Evolutionary conservation across 1,140 invertebrate species (phyloP), one percentile per base, ranked within the genome.

Genomic region (Condylostylus longicornis): DNA sequence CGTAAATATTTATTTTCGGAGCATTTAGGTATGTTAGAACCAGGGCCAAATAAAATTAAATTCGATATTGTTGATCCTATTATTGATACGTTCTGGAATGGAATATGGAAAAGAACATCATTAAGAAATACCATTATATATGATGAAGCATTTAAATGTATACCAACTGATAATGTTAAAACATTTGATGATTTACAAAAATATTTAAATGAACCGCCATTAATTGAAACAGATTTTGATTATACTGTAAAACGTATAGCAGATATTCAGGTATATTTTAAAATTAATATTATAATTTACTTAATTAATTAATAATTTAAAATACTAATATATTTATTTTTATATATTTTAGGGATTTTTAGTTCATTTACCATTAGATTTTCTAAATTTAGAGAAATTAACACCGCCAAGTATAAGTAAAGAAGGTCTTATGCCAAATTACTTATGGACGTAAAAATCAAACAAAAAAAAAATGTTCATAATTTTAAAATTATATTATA

Each of bases 1-100:
- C 64, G 93, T 33, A 81, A 79, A 53, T 74, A 79, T 28, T 59
- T 97, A 15, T 94, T 98, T 59, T 71, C 77, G 42, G 93, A 98
- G 62, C 93, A 97, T 65, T 67, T 98, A 20, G 84, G 54, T 57
- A 69, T 2, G 49, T 40, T 78, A 27, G 71, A 68, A 4, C 54
- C 55, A 5, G 64, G 71, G 51, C 48, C 66, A 33, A 33, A 58
- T 40, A 32, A 61, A 39, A 43, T 62, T 2, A 55, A 68, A 5
- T 49, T 77, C 15, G 65, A 74, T 44, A 59, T 91, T 2, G 70
- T 69, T 20, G 87, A 93, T 63, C 81, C 82, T 0, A 68, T 82
- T 21, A 68, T 62, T 42, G 71, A 81, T 42, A 54, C 73, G 18
- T 89, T 95, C 62, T 94, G 84, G 55, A 75, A 72, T 43, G 72